Percentiles rank a stretch among this genome's conserved stretches.
These are phyloP conservation scores for Agriotes lineatus DNA, from an alignment of 2,888 invertebrate species.

Conservation along the genomic window DNA sequence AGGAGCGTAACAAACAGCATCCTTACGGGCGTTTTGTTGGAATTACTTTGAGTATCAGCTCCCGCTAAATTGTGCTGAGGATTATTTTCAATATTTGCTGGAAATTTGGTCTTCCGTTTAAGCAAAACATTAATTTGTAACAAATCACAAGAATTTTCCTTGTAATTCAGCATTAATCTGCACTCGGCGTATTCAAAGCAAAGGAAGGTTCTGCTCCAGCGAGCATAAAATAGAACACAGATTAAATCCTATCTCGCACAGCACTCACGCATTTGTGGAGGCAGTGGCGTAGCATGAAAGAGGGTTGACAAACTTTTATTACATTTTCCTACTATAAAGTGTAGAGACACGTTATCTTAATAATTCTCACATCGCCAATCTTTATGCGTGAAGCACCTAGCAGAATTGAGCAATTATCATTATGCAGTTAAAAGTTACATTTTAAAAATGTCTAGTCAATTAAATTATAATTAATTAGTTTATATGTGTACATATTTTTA, in stretches of 20 bases:
- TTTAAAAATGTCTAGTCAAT: too few relatives aligned
- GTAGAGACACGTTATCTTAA: too few relatives aligned
- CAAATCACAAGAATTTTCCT: conserved; percentile 62
- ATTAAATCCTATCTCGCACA: conserved; percentile 68
- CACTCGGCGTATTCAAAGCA: conserved; percentile 66
- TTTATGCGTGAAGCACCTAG: too few relatives aligned
- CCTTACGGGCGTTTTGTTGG: too few relatives aligned
- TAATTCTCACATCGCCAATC: too few relatives aligned
- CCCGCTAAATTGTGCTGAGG: background rate
- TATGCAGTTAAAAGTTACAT: too few relatives aligned
- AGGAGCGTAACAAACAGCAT: too few relatives aligned
- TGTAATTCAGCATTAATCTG: conserved; percentile 69
- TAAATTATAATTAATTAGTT: too few relatives aligned
- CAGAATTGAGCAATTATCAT: too few relatives aligned
- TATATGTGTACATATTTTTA: too few relatives aligned
- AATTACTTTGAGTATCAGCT: too few relatives aligned
- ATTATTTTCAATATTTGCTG: background rate
- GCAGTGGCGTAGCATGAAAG: conserved; percentile 18
- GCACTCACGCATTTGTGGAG: conserved; percentile 52
- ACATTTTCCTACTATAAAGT: too few relatives aligned
- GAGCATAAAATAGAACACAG: conserved; percentile 71
- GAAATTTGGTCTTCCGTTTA: conserved; percentile 11
- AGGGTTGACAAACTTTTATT: background rate
- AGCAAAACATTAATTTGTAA: conserved; percentile 50
- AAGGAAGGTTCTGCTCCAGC: conserved; percentile 68